phyloP scores from a whole-genome alignment of 2,797 vertebrate species.

The Argyrosomus regius region DNA sequence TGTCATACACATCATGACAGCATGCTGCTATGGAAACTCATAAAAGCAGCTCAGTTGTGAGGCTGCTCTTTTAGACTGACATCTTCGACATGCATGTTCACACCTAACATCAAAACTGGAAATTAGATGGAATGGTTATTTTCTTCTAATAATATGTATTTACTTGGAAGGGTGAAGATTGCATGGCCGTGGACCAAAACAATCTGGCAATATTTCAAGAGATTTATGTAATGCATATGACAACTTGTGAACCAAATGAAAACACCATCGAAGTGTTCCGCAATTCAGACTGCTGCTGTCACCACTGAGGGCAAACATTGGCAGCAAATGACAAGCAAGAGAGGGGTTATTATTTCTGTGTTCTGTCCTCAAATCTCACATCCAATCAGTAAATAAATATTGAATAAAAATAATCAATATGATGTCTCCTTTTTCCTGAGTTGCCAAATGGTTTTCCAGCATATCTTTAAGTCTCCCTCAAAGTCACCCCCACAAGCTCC shows the following conservation, averaged over 20 bases:
- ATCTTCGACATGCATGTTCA: slow-evolving; percentile 30
- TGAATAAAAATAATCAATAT: neutral
- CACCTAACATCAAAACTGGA: slow-evolving; percentile 30
- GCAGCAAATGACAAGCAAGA: neutral
- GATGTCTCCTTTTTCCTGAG: neutral
- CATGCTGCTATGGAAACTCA: slow-evolving; percentile 9
- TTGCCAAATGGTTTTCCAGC: neutral
- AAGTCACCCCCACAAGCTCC: slow-evolving; percentile 2
- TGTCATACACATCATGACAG: neutral
- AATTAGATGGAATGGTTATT: slow-evolving; percentile 43
- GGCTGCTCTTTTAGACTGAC: slow-evolving; percentile 29
- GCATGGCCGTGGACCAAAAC: slow-evolving; percentile 3
- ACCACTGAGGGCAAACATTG: neutral
- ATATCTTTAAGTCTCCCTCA: neutral
- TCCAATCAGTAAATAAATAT: neutral
- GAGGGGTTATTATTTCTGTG: neutral
- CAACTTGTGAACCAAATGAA: neutral
- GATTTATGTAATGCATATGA: neutral
- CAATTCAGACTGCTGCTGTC: neutral
- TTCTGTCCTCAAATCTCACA: neutral
- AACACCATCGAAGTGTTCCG: neutral
- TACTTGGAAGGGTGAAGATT: neutral
- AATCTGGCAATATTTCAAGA: slow-evolving; percentile 26
- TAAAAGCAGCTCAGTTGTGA: neutral
- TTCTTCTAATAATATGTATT: slow-evolving; percentile 6